A percentile compares a stretch with the other conserved stretches of the same genome.
These are phyloP conservation scores for Propithecus perrieri DNA, from an alignment of 2,797 vertebrate species.

Conservation along the genomic window DNA sequence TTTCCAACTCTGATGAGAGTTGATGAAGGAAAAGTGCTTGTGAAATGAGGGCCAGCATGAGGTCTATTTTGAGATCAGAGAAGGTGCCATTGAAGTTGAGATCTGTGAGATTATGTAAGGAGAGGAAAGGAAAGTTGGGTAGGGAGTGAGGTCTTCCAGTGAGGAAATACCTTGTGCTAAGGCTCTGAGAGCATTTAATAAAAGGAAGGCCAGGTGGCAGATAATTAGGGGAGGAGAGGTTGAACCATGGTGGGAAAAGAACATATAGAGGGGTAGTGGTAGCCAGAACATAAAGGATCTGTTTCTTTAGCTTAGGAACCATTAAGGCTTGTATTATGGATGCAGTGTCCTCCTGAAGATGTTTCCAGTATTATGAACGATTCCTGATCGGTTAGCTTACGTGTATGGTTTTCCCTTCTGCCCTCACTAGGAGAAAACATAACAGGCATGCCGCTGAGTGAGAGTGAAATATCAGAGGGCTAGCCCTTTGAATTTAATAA, in stretches of 20 bases:
- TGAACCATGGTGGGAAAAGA: rapidly evolving
- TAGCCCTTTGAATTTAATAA: neutral
- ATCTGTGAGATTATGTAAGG: rapidly evolving
- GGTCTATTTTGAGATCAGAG: neutral
- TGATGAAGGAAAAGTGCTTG: neutral
- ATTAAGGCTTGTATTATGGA: rapidly evolving
- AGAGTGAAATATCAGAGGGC: rapidly evolving
- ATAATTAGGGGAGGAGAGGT: neutral
- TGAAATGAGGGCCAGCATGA: neutral
- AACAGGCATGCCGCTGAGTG: rapidly evolving
- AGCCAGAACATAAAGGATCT: rapidly evolving
- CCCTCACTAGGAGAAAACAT: neutral
- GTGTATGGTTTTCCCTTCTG: rapidly evolving
- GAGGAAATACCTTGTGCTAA: neutral
- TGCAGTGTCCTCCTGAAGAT: rapidly evolving
- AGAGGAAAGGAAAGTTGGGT: neutral
- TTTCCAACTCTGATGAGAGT: neutral
- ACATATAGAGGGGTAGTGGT: rapidly evolving
- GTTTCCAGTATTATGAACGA: rapidly evolving
- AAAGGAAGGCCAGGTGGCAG: neutral
- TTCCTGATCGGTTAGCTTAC: neutral
- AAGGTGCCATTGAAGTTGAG: neutral
- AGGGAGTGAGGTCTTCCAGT: neutral
- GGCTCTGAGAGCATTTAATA: rapidly evolving
- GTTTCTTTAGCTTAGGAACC: neutral